Evolutionary conservation across 2,113 vertebrate genomes (phyloP), one percentile per base, ranked within the genome.

Genomic region (Silurus meridionalis): DNA sequence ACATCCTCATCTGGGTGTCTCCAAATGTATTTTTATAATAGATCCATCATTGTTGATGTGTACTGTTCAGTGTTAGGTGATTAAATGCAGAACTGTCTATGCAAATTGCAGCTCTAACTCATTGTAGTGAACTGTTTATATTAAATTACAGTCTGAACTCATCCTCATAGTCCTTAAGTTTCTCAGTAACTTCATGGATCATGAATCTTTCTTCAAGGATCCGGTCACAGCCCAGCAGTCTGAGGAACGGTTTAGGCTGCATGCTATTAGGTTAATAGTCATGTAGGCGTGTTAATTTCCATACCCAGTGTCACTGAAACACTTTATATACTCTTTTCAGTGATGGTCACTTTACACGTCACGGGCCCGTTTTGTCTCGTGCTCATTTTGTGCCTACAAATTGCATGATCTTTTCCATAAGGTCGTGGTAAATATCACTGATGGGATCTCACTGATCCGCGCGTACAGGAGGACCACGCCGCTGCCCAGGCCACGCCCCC

Each of bases 401-500:
- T 9, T 8, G 46, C 37, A 17, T 0, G 66, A 37, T 23, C 0
- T 21, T 55, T 55, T 79, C 11, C 14, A 52, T 75, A 75, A 75
- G 4, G 50, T 1, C 23, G n/a, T 57, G 21, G 10, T 1, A 8
- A 48, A 48, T 19, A 6, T 8, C 46, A 74, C 21, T 58, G 53
- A 37, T 2, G 14, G 75, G 28, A 28, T 78, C n/a, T 57, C 50
- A 10, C 53, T 25, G 72, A 23, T 46, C 15, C 5, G 19, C 17
- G 46, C 13, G 15, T 25, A 37, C 57, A 48, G 60, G 50, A 11
- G 25, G 21, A 53, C 23, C 23, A n/a, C 46, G 37, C 46, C 6
- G 37, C 11, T 82, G 81, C 9, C 81, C 8, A 84, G 6, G 78
- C 74, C 85, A 85, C 89, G 6, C 85, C 83, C 72, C 69, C 81